A percentile compares a stretch with the other conserved stretches of the same genome.
These are phyloP conservation scores for Boulengeromyrus knoepffleri DNA, from an alignment of 2,113 vertebrate genomes.

Conservation along the genomic window DNA sequence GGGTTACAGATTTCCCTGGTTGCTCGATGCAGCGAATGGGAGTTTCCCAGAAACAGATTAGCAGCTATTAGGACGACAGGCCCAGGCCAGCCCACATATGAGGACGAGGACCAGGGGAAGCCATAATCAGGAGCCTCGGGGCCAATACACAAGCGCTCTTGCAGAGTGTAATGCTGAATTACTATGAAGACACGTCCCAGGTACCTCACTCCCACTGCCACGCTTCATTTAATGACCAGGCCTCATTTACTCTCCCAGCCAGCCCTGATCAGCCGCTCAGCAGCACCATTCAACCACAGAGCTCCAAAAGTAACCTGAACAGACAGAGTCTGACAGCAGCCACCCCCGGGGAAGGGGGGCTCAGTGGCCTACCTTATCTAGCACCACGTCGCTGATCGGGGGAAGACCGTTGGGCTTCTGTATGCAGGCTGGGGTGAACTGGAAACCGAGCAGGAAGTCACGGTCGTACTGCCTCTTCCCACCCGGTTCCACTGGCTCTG, in stretches of 20 bases:
- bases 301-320: neutral
- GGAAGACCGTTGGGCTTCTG: constrained; percentile 91
- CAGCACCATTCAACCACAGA: neutral
- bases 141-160: neutral
- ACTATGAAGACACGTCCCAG: neutral
- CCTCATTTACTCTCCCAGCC: neutral
- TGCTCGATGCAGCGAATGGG: neutral
- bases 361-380: constrained; percentile 79
- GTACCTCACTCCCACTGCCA: neutral
- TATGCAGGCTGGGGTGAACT: constrained; percentile 87
- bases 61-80: neutral
- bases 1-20: neutral
- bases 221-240: neutral
- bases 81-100: neutral
- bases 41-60: neutral
- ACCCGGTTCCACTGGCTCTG: constrained; percentile 60
- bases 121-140: neutral
- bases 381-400: constrained; percentile 91
- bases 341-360: neutral
- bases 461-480: constrained; percentile 87
- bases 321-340: neutral
- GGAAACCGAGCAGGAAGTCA: constrained; percentile 84
- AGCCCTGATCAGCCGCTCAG: neutral
- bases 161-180: neutral
- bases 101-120: neutral